Evolutionary conservation across 2,113 vertebrate genomes (phyloP), one percentile per base, ranked within the genome.

Genomic region (Rana temporaria): DNA sequence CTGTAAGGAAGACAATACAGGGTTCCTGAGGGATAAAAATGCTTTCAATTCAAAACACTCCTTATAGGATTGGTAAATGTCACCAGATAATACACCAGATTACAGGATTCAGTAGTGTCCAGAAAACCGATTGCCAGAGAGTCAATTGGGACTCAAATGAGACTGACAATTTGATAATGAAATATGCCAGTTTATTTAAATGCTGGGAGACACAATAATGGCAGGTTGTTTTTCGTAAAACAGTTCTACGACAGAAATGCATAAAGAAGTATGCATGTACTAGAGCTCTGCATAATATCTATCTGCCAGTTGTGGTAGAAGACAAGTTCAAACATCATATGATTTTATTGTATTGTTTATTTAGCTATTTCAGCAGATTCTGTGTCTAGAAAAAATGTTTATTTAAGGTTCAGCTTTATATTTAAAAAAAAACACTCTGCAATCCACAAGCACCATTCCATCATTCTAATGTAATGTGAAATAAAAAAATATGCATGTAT

Each of bases 61-160:
- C 22, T 38, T 56, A 26, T 62, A 19, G 12, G 52, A 6, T 74
- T 62, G 72, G 72, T 75, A 75, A 75, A 75, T 75, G 72, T 75
- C 72, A 75, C 26, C 9, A 60, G 56, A 75, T 75, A 62, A 42
- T 42, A 59, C 9, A 20, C 57, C n/a, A 60, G 71, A 74, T 60
- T 59, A 38, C 26, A 20, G 32, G 57, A 26, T 60, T 75, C 72
- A 62, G 56, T 42, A 42, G 15, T 30, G 72, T 75, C 19, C 57
- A 24, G 16, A 20, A 62, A 38, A 60, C 38, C 22, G n/a, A 60
- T 75, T 75, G 56, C 57, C 57, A 60, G 11, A 15, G 32, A 62
- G 60, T 63, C 60, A 63, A 24, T 14, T 18, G 30, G 19, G 15
- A 48, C 11, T 48, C 9, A 48, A 48, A 48, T 48, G 42, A 48